These are phyloP conservation scores for Hylaeus anthracinus DNA, from an alignment of 1,140 invertebrate species.

Conservation along the genomic window DNA sequence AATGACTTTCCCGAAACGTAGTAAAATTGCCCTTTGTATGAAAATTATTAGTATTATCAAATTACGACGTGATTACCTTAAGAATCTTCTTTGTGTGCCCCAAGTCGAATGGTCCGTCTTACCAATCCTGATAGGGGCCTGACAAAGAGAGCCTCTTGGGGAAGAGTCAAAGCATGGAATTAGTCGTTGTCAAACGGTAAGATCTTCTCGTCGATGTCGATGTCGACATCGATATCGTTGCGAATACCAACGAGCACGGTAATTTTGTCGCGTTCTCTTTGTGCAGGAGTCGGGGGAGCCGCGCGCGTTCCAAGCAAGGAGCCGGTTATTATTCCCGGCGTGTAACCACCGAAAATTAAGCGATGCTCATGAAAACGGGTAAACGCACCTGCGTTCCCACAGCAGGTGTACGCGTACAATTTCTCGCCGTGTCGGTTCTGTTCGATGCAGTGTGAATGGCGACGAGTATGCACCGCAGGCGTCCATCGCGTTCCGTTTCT, in stretches of 20 bases:
- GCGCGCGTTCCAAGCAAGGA: background rate
- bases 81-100: no score
- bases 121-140: no score
- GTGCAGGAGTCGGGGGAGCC: background rate
- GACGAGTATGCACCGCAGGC: background rate
- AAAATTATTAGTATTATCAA: no score
- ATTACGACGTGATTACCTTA: no score
- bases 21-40: no score
- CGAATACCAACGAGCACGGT: background rate
- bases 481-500: constrained; percentile 32
- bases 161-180: no score
- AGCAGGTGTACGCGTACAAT: constrained; percentile 63
- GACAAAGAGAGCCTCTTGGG: no score
- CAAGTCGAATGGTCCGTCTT: no score
- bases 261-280: background rate
- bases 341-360: constrained; percentile 68
- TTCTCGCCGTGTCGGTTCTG: constrained; percentile 29
- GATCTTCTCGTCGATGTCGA: no score
- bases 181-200: no score
- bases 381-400: constrained; percentile 61
- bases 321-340: constrained; percentile 66
- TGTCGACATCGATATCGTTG: no score
- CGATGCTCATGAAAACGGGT: constrained; percentile 62
- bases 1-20: no score
- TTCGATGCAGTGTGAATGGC: constrained; percentile 43